These are phyloP conservation scores for Silurus asotus DNA, from an alignment of 2,113 vertebrate species.

Conservation along the genomic window DNA sequence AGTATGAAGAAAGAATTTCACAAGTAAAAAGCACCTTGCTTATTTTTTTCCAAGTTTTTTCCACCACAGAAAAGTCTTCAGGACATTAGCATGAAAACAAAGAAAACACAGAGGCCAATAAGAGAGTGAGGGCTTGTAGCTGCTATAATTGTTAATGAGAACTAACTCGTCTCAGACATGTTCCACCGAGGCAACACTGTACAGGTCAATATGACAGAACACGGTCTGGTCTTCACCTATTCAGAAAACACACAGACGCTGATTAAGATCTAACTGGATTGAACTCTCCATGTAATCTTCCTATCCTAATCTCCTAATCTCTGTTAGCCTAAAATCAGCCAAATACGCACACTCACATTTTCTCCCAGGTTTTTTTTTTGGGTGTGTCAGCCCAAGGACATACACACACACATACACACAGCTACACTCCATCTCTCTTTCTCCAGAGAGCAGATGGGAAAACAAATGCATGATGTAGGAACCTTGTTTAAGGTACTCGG, in stretches of 20 bases:
- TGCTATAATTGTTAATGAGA: not conserved
- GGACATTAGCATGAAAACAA: not conserved
- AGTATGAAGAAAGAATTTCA: too few relatives aligned
- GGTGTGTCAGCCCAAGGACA: constrained; percentile 29
- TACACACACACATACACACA: too few relatives aligned
- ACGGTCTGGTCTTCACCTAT: not conserved
- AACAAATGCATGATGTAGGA: constrained; percentile 39
- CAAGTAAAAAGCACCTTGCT: too few relatives aligned
- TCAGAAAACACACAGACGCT: constrained; percentile 8
- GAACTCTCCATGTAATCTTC: constrained; percentile 23
- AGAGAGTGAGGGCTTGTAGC: not conserved
- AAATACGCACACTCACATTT: constrained; percentile 7
- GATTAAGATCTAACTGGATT: constrained; percentile 13
- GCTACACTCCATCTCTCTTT: not conserved
- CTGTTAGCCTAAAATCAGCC: not conserved
- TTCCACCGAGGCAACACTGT: not conserved
- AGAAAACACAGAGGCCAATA: not conserved
- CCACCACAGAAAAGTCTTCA: not conserved
- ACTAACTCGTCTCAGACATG: not conserved
- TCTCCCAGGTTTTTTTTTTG: not conserved
- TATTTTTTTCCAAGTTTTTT: not conserved
- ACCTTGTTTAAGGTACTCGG: constrained; percentile 39
- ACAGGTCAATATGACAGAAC: not conserved
- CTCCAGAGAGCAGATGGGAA: constrained; percentile 25
- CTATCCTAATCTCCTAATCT: constrained; percentile 28